These are phyloP conservation scores for Teleiodes luculella DNA, from an alignment of 2,888 invertebrate species.

Conservation along the genomic window DNA sequence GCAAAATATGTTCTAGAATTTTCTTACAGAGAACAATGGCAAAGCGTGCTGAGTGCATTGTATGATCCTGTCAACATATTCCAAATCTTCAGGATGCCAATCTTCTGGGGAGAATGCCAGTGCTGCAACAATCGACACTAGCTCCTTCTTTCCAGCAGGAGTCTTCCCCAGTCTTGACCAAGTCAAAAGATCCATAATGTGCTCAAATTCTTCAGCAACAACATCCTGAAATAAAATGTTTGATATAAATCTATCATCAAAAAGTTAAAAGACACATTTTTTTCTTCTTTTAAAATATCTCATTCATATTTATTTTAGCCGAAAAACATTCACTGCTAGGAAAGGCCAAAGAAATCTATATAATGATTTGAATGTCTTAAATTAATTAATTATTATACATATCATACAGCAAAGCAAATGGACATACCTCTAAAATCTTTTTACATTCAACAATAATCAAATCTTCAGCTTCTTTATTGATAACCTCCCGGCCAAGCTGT, in stretches of 20 bases:
- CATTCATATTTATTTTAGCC: too few relatives aligned
- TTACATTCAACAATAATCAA: slow-evolving; percentile 89
- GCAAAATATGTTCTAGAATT: slow-evolving; percentile 16
- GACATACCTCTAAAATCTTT: slow-evolving; percentile 86
- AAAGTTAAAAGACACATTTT: too few relatives aligned
- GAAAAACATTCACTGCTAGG: too few relatives aligned
- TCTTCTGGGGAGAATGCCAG: slow-evolving; percentile 84
- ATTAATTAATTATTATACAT: too few relatives aligned
- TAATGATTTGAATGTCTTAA: too few relatives aligned
- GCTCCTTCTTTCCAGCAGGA: slow-evolving; percentile 89
- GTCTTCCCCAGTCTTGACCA: slow-evolving; percentile 90
- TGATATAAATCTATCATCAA: neutral
- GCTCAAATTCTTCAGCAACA: slow-evolving; percentile 93
- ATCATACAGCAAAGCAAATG: neutral
- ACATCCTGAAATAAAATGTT: slow-evolving; percentile 81
- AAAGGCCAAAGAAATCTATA: too few relatives aligned
- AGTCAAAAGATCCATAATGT: slow-evolving; percentile 90
- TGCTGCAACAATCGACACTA: slow-evolving; percentile 90
- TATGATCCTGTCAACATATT: slow-evolving; percentile 87
- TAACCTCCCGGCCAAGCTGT: slow-evolving; percentile 85
- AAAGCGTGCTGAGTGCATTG: slow-evolving; percentile 92
- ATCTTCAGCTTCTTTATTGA: slow-evolving; percentile 92
- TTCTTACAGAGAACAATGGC: slow-evolving; percentile 92
- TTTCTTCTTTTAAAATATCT: too few relatives aligned
- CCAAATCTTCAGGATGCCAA: slow-evolving; percentile 85